Base-by-base conservation (phyloP, 2,888 invertebrate genomes). In the Drosophila aldrichi region DNA sequence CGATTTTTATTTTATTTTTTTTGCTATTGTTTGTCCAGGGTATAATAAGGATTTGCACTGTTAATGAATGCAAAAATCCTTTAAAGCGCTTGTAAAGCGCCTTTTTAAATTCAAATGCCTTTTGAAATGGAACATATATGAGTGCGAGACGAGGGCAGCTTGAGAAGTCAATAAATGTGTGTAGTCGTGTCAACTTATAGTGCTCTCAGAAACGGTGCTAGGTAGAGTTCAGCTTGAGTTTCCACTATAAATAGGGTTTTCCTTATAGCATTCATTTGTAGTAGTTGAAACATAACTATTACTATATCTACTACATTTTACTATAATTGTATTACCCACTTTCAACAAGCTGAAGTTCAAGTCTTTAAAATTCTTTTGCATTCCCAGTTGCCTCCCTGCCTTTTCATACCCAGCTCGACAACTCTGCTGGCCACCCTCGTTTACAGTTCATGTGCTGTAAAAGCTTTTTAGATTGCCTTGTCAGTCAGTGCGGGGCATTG, bases 401-500 rank as follows among this genome's bases (percentile, higher is more conserved):
- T 4, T 38, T 1, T 10, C 0, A 3, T 3, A 8, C 32, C 7
- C 36, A 14, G 16, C 3, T 8, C 22, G 9, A 3, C 5, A 58
- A 67, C 59, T 62, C 18, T 25, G 16, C 0, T 44, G 36, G 2
- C 63, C n/a, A 52, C 41, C 64, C 72, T 66, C 66, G 65, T 9
- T 25, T 9, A 38, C 20, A 49, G 40, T 29, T 38, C 61, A 68
- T 58, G 56, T 62, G 60, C 38, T 51, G 61, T 52, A 55, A 76
- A 75, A 79, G 75, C 77, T 78, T 83, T 88, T 88, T 86, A 88
- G 88, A 86, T 86, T 86, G 81, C 71, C 75, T 78, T 88, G 86
- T 81, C 86, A 83, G 74, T 77, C 82, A 74, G 69, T 64, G 54
- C 25, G 73, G 81, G 70, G 51, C 75, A 67, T 71, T 79, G 82